Evolutionary conservation across 2,113 vertebrate genomes (phyloP), one percentile per base, ranked within the genome.

Genomic region (Lycaon pictus): DNA sequence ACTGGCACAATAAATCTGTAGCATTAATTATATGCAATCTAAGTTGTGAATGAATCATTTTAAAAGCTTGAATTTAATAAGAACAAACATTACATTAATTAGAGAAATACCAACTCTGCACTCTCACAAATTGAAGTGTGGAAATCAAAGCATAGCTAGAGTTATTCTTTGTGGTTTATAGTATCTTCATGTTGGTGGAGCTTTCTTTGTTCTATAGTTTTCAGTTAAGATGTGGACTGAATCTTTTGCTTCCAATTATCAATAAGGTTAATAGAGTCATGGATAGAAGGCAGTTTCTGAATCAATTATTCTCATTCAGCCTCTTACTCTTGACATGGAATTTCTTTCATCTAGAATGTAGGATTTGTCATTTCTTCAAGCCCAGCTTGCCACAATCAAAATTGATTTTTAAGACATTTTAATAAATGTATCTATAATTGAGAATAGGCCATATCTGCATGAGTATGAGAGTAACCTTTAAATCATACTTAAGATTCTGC

Each of bases 121-220:
- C 32, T 92, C 92, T 63, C 23, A 88, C 20, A 83, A 67, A 71
- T 12, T 80, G 25, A 83, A 72, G 6, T 83, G 58, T 87, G 55
- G 83, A 89, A 81, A 72, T 60, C 23, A 80, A 76, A 96, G 27
- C 8, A 65, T 72, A 88, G 20, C 32, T 62, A 82, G 3, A 93
- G 13, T 69, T 77, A 1, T 65, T 91, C 65, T 88, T 86, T 80
- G 27, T 32, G 53, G 69, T 65, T 93, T 87, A 29, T 48, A 60
- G 7, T 58, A n/a, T 71, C n/a, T 69, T 89, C 25, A 76, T 25
- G 5, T 88, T 55, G 32, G 37, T 62, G 2, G 17, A 29, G 5
- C 92, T 80, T 90, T 90, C 32, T 95, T 92, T 90, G n/a, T 87
- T 89, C 37, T 85, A 1, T 53, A 72, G 43, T 82, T 93, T 95